These are phyloP conservation scores for Cynodonichthys magdalenae DNA, from an alignment of 2,797 vertebrate species.

Conservation along the genomic window DNA sequence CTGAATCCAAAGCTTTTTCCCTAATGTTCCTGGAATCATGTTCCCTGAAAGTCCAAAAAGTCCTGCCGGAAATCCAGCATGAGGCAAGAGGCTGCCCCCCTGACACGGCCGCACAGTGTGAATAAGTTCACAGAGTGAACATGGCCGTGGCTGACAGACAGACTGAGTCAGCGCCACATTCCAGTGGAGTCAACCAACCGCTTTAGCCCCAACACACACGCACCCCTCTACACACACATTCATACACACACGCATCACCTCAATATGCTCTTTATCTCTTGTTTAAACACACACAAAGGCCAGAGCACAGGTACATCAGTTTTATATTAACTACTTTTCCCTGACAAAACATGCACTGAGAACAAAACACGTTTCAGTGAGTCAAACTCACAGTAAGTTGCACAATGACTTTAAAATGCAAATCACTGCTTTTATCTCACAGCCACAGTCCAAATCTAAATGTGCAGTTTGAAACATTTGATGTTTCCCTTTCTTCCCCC, in stretches of 20 bases:
- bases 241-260: conserved; percentile 29
- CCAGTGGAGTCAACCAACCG: conserved; percentile 82
- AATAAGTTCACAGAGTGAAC: conserved; percentile 79
- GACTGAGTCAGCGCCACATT: conserved; percentile 84
- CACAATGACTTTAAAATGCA: neutral
- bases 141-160: conserved; percentile 77
- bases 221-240: conserved; percentile 30
- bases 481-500: conserved; percentile 9
- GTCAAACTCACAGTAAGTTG: conserved; percentile 1
- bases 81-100: conserved; percentile 71
- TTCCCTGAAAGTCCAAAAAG: conserved; percentile 70
- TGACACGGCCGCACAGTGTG: conserved; percentile 68
- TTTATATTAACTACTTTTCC: conserved; percentile 9
- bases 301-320: conserved; percentile 37
- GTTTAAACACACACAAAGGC: conserved; percentile 21
- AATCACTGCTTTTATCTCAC: neutral
- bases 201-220: conserved; percentile 67
- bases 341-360: conserved; percentile 3
- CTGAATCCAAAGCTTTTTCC: conserved; percentile 45
- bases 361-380: conserved; percentile 14
- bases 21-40: conserved; percentile 60
- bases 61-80: conserved; percentile 77
- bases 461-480: conserved; percentile 1
- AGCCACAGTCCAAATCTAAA: conserved; percentile 18
- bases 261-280: conserved; percentile 22